Conservation (phyloP, 1,140 invertebrate genomes). For the Branchinecta lindahli region DNA sequence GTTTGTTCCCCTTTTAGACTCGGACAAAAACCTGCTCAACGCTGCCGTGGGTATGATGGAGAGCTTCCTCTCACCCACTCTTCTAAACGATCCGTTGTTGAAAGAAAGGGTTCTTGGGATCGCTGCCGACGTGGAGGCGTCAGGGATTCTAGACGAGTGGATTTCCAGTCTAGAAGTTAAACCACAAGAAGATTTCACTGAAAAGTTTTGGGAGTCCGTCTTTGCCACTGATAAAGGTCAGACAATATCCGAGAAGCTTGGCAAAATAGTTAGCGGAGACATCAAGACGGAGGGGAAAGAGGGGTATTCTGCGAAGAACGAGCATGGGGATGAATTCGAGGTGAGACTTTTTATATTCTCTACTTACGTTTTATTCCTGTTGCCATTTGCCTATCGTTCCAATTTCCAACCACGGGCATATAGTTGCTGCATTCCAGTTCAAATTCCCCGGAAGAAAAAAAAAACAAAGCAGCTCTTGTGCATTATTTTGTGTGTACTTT, state of each 20-base stretch:
- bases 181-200: background rate
- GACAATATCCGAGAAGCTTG: background rate
- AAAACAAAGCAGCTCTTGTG: too few relatives aligned
- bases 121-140: background rate
- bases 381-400: too few relatives aligned
- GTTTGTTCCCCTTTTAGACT: too few relatives aligned
- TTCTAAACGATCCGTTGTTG: background rate
- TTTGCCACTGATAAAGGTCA: background rate
- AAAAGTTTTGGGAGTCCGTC: background rate
- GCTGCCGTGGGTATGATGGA: background rate
- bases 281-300: background rate
- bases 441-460: too few relatives aligned
- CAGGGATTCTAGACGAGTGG: background rate
- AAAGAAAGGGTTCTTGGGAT: background rate
- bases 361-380: too few relatives aligned
- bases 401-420: too few relatives aligned
- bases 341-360: background rate
- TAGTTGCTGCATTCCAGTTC: too few relatives aligned
- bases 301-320: background rate
- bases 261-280: background rate
- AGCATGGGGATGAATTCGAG: background rate
- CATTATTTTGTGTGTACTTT: too few relatives aligned
- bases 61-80: background rate
- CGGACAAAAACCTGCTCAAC: too few relatives aligned
- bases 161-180: background rate